Evolutionary conservation across 92 coral and sea anemone species (phyloP).

Genomic region (Palythoa grandis): DNA sequence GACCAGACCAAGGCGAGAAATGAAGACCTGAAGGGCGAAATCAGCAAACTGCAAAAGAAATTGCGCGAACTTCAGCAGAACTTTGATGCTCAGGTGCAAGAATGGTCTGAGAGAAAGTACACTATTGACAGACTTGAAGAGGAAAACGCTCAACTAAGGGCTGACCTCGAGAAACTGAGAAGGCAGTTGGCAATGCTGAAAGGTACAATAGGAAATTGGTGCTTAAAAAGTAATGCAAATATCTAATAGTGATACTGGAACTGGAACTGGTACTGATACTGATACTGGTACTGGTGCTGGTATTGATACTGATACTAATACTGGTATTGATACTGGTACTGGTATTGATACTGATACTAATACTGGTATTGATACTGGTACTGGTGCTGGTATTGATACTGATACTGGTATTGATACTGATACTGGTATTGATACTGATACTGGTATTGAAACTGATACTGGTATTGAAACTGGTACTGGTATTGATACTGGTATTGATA

Average conservation of each 20-base stretch:
- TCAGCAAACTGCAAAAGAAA: slow-evolving; percentile 91
- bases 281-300: background rate
- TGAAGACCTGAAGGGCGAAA: slow-evolving; percentile 87
- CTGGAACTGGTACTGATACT: background rate
- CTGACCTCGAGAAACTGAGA: slow-evolving; percentile 81
- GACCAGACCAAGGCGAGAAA: slow-evolving; percentile 86
- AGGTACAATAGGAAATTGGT: slow-evolving; percentile 4
- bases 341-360: background rate
- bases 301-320: background rate
- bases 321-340: background rate
- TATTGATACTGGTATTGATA: too few species aligned
- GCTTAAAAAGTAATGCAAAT: too few species aligned
- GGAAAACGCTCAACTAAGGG: slow-evolving; percentile 70
- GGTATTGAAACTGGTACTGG: background rate
- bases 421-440: background rate
- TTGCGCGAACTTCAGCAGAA: slow-evolving; percentile 89
- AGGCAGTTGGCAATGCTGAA: slow-evolving; percentile 73
- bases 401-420: background rate
- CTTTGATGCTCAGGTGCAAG: slow-evolving; percentile 83
- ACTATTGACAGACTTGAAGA: slow-evolving; percentile 91
- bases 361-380: background rate
- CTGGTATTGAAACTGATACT: background rate
- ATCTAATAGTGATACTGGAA: too few species aligned
- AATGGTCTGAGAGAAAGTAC: slow-evolving; percentile 91
- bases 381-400: too few species aligned